Evolutionary conservation across 2,888 invertebrate species (phyloP), one percentile per base, ranked within the genome.

Genomic region (Schizaphis graminum): DNA sequence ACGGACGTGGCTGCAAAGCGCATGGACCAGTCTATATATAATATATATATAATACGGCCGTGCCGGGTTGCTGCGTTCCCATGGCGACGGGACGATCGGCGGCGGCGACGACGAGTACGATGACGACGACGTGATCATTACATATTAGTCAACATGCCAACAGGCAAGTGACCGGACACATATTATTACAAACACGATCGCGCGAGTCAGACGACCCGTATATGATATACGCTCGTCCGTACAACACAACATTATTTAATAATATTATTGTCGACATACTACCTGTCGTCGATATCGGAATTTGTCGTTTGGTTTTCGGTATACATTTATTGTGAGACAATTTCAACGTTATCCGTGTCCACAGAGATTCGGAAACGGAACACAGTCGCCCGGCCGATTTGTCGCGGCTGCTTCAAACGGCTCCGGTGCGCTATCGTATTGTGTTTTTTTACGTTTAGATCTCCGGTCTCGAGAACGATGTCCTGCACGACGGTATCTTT

Each of bases 141-240:
- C 35, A 77, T 89, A 93, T 90, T 91, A 94, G 93, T 94, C 90
- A 94, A 90, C 93, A 90, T 94, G 93, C 93, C 93, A 94, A 94
- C 90, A 53, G 86, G 93, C 93, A 90, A 94, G 93, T 94, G 93
- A 90, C 49, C 90, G 90, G 93, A 86, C 93, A 57, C 41, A 28
- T 86, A 47, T 47, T 47, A 47, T 47, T 47, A 41, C 24, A n/a
- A 7, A 21, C 56, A 2, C 57, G 26, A 10, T 28, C 49, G 13
- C 47, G 85, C 16, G 56, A n/a, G n/a, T 47, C 86, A 28, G 16
- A 77, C 86, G 35, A 47, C 11, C 44, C 24, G 44, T 1, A 85
- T 26, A 44, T 44, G 44, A 47, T n/a, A 49, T 49, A 49, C n/a
- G n/a, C 47, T 49, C 88, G 88, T 10, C 35, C 53, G 16, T 16